A percentile compares a stretch with the other conserved stretches of the same genome.
Evolutionary conservation across 2,888 invertebrate species (phyloP).

Genomic region (Petrophora chlorosata): DNA sequence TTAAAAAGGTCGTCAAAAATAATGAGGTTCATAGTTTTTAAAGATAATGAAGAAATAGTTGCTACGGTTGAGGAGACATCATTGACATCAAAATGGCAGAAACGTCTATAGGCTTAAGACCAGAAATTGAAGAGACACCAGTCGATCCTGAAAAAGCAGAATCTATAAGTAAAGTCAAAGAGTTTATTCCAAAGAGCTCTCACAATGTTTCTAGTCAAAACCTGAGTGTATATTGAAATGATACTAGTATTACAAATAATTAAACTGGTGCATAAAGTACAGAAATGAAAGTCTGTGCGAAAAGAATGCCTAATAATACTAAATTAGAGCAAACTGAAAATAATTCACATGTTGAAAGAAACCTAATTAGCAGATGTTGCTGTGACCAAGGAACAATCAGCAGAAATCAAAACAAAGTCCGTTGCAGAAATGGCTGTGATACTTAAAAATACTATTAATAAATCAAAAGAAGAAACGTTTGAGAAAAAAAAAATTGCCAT

Average conservation of each 20-base stretch:
- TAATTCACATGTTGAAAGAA: no score
- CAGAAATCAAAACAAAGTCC: no score
- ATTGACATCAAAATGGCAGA: conserved; percentile 2
- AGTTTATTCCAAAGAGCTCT: conserved; percentile 51
- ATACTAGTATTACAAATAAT: background rate
- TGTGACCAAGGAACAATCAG: no score
- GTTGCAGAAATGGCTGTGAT: conserved; percentile 36
- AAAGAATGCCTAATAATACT: no score
- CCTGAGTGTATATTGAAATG: background rate
- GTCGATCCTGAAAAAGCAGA: background rate
- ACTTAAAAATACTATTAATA: conserved; percentile 50
- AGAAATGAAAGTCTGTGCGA: no score
- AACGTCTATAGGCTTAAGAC: background rate
- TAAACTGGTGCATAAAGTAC: background rate
- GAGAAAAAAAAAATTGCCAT: conserved; percentile 54
- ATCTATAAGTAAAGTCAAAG: conserved; percentile 37
- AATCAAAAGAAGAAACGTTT: conserved; percentile 39
- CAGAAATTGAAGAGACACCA: background rate
- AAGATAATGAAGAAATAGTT: background rate
- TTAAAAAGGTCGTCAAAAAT: background rate
- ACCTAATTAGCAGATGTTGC: no score
- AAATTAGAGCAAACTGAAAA: no score
- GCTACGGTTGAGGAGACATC: background rate
- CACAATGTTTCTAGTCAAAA: conserved; percentile 9
- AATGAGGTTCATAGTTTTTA: background rate